Conservation (phyloP, 1,140 invertebrate genomes). For the Conus ventricosus region DNA sequence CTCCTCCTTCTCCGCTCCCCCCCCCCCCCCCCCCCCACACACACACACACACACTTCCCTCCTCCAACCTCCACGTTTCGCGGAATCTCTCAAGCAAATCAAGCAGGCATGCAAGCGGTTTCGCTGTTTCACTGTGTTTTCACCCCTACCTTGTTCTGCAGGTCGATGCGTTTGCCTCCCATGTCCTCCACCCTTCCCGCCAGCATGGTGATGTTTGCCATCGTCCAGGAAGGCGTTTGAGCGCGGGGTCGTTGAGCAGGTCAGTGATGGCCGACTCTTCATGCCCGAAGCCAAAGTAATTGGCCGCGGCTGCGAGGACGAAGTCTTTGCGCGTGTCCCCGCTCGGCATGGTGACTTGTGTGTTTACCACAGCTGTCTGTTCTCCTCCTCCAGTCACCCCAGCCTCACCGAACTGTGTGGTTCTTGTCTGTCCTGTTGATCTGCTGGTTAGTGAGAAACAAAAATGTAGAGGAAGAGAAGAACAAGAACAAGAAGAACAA, state of each 20-base stretch:
- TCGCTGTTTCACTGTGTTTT: too few species aligned
- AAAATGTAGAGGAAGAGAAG: background rate
- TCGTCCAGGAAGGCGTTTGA: slow-evolving; percentile 72
- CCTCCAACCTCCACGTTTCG: too few species aligned
- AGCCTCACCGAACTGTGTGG: background rate
- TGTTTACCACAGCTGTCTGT: too few species aligned
- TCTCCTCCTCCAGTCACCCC: too few species aligned
- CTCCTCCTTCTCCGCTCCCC: too few species aligned
- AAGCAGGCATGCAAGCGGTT: too few species aligned
- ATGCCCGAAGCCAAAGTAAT: slow-evolving; percentile 67
- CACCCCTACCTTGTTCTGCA: background rate
- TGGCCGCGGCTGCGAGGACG: slow-evolving; percentile 71
- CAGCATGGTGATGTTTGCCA: slow-evolving; percentile 65
- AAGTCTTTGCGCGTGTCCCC: slow-evolving; percentile 75
- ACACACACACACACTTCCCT: too few species aligned
- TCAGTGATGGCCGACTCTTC: slow-evolving; percentile 59
- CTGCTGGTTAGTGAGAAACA: background rate
- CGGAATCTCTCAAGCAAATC: too few species aligned
- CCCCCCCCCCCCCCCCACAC: too few species aligned
- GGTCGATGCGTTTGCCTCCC: background rate
- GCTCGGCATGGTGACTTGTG: slow-evolving; percentile 53
- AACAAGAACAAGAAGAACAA: too few species aligned
- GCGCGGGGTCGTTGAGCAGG: slow-evolving; percentile 53
- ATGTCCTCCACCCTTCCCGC: slow-evolving; percentile 45
- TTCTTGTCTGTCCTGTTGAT: background rate